phyloP scores from a whole-genome alignment of 1,140 invertebrate genomes.

The Pseudomyrmex pallidus region DNA sequence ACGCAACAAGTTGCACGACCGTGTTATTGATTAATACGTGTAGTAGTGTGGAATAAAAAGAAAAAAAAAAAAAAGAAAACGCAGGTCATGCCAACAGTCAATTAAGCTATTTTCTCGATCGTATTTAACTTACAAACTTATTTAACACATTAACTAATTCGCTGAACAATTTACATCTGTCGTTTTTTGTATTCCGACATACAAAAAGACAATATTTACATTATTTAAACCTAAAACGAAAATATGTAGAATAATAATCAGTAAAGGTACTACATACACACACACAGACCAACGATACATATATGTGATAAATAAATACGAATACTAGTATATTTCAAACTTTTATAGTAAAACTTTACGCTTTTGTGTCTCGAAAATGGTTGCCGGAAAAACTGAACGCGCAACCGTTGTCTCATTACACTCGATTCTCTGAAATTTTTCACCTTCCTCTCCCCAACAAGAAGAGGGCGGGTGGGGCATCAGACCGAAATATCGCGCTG shows the following conservation, averaged over 20 bases:
- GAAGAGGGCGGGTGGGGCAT: too few species aligned
- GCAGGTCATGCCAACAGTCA: constrained; percentile 56
- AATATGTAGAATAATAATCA: too few species aligned
- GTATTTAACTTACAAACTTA: constrained; percentile 38
- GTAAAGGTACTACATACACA: background rate
- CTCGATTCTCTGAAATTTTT: background rate
- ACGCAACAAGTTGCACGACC: constrained; percentile 17
- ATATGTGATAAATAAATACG: too few species aligned
- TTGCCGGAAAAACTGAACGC: constrained; percentile 17
- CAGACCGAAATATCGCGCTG: too few species aligned
- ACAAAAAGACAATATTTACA: background rate
- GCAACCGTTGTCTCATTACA: constrained; percentile 5
- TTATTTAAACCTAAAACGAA: constrained; percentile 6
- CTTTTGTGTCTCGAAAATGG: too few species aligned
- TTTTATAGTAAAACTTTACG: too few species aligned
- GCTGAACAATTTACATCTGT: constrained; percentile 12
- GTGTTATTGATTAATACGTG: constrained; percentile 16
- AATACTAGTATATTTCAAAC: too few species aligned
- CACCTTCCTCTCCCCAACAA: background rate
- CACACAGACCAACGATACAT: background rate
- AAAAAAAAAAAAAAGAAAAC: constrained; percentile 37
- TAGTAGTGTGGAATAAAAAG: background rate
- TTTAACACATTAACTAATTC: constrained; percentile 16
- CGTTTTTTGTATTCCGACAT: background rate
- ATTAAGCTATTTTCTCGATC: constrained; percentile 35